These are phyloP conservation scores for Rugalucina vietnamica DNA, from an alignment of 2,888 invertebrate genomes.

Conservation along the genomic window DNA sequence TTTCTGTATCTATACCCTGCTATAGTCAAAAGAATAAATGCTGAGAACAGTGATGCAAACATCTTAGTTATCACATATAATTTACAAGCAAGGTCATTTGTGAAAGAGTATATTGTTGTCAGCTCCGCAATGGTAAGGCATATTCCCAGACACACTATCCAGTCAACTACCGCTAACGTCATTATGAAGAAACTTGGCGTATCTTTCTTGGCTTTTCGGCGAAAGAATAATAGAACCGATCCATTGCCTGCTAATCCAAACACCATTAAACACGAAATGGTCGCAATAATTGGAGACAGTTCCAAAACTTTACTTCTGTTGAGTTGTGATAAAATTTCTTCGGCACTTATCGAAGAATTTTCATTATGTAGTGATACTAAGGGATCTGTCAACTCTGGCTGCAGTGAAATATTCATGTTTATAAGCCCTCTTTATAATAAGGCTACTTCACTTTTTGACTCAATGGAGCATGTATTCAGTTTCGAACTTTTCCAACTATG, in stretches of 20 bases:
- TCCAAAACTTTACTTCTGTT: neutral
- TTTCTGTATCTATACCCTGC: constrained; percentile 6
- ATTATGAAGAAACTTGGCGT: neutral
- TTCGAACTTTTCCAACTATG: no score
- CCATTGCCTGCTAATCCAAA: neutral
- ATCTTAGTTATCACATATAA: neutral
- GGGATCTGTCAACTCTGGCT: no score
- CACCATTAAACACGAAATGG: neutral
- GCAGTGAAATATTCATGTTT: no score
- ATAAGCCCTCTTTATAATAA: no score
- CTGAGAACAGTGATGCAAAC: neutral
- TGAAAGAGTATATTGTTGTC: neutral
- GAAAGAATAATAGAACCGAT: neutral
- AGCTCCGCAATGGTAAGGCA: neutral
- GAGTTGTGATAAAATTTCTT: neutral
- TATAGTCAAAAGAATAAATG: neutral
- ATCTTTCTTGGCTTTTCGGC: neutral
- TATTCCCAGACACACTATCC: neutral
- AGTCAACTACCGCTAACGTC: neutral
- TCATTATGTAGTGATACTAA: no score
- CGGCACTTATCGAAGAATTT: neutral
- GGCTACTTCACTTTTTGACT: no score
- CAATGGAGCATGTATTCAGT: no score
- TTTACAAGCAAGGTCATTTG: neutral
- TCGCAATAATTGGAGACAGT: neutral